Evolutionary conservation across 1,140 invertebrate genomes (phyloP), one percentile per base, ranked within the genome.

Genomic region (Scaptomyza graminum): DNA sequence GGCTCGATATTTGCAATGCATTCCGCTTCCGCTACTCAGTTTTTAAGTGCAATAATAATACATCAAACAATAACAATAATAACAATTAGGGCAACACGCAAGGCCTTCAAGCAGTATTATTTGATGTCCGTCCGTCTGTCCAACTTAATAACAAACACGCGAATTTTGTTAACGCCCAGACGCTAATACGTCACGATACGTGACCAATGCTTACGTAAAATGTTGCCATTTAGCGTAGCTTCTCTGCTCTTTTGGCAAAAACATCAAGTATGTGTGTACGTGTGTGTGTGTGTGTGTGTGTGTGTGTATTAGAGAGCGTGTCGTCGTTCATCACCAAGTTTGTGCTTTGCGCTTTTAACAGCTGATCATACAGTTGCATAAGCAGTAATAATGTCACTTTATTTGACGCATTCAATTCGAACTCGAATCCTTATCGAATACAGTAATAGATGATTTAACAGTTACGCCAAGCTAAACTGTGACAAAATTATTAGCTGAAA

Each of bases 121-220:
- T 64, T 47, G 18, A 72, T 39, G 50, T 71, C 47, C 55, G 43
- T 28, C 16, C 47, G 16, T 41, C 12, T 4, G 37, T 41, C 46
- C 41, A 16, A 59, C 64, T 59, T 74, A 84, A 84, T 81, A 62
- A 72, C 82, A 87, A 70, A 74, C 77, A 81, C 77, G 77, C 82
- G 77, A 84, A 84, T 67, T 81, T 47, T 73, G 85, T 84, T 84
- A 81, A 77, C 82, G 74, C 69, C 65, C 44, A 39, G 54, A 13
- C 41, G 81, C 81, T 87, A 84, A 87, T 87, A 85, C 79, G 79
- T 82, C 79, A 82, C 64, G 62, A 62, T 74, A 78, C 65, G 74
- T 80, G 77, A 76, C 74, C 63, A 60, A 46, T n/a, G 62, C 63
- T 85, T 85, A 85, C 82, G 77, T 85, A 85, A 85, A 64, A 60